Conservation (phyloP, 2,888 invertebrate genomes). For the Camptogramma bilineatum region DNA sequence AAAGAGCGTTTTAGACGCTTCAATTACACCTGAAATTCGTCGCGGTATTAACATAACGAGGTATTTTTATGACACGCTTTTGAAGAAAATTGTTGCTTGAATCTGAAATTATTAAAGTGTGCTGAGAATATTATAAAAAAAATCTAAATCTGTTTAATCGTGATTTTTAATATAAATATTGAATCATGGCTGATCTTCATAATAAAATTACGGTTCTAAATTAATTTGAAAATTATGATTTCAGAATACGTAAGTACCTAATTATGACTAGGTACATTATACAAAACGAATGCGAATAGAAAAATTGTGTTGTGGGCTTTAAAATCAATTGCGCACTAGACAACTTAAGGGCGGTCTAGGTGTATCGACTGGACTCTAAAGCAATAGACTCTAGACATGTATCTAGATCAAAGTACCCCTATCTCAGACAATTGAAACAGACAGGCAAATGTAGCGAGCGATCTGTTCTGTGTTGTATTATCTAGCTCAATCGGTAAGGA, state of each 20-base stretch:
- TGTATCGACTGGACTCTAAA: neutral
- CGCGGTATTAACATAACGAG: conserved; percentile 3
- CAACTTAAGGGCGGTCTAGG: neutral
- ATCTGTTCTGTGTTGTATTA: neutral
- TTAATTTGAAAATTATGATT: neutral
- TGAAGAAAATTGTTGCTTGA: conserved; percentile 5
- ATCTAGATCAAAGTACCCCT: neutral
- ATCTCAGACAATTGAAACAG: neutral
- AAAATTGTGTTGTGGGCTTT: neutral
- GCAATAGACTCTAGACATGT: neutral
- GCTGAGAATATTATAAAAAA: neutral
- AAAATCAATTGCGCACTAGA: neutral
- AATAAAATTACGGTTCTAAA: neutral
- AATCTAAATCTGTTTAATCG: neutral
- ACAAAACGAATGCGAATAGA: neutral
- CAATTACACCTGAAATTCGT: neutral
- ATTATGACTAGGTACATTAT: neutral
- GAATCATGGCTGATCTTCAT: too few species aligned
- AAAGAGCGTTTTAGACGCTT: neutral
- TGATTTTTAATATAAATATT: neutral
- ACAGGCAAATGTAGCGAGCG: neutral
- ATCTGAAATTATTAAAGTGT: neutral
- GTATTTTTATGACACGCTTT: conserved; percentile 4
- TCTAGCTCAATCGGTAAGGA: neutral
- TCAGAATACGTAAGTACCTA: neutral